A percentile compares a stretch with the other conserved stretches of the same genome.
Evolutionary conservation across 2,797 vertebrate genomes (phyloP).

Genomic region (Phylloscopus collybita): DNA sequence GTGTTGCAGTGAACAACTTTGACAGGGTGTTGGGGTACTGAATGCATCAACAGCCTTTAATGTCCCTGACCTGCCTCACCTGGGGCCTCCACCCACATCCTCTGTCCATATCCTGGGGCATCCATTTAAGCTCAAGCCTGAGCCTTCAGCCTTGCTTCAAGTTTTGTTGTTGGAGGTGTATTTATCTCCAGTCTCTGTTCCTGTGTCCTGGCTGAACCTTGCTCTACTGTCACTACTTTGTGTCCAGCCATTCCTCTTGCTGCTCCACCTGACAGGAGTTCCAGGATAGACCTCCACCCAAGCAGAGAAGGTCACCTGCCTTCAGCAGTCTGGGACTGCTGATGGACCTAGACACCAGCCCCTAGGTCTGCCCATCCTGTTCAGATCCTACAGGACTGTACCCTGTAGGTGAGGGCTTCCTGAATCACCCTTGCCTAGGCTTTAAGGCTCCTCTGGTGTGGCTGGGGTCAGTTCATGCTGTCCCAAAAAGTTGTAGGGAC

Average conservation of each 20-base stretch:
- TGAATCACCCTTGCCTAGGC: neutral
- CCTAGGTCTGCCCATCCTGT: neutral
- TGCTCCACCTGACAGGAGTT: neutral
- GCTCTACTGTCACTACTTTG: neutral
- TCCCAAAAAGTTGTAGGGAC: neutral
- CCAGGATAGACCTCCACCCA: neutral
- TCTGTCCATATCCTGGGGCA: rapidly evolving
- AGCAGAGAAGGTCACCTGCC: neutral
- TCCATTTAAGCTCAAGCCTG: neutral
- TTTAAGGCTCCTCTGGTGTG: neutral
- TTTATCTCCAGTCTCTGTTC: neutral
- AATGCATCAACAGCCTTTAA: neutral
- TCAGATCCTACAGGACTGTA: neutral
- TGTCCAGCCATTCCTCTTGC: neutral
- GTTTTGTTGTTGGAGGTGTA: neutral
- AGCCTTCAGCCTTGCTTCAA: neutral
- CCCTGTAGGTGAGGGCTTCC: neutral
- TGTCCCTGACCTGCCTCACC: neutral
- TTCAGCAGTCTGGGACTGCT: neutral
- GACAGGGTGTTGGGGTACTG: neutral
- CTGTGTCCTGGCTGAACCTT: neutral
- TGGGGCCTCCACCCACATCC: neutral
- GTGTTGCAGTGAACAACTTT: neutral
- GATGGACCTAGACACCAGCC: rapidly evolving
- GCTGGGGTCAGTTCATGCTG: neutral